phyloP scores from a whole-genome alignment of 1,140 invertebrate species.

The Bombus ignitus region DNA sequence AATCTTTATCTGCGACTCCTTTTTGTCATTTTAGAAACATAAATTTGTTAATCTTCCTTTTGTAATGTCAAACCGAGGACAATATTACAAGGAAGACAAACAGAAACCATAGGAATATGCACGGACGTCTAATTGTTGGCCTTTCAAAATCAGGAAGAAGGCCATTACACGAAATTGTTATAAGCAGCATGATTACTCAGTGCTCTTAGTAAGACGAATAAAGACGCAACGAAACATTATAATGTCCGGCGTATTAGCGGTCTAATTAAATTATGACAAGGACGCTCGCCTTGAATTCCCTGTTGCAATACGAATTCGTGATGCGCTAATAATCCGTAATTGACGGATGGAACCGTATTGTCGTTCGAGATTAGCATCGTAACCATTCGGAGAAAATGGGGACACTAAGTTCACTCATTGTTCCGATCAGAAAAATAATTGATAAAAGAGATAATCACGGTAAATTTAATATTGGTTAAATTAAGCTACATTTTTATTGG shows the following conservation, averaged over 20 bases:
- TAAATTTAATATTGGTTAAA: background rate
- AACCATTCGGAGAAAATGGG: slow-evolving; percentile 3
- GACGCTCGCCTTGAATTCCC: slow-evolving; percentile 40
- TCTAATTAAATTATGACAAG: slow-evolving; percentile 68
- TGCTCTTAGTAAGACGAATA: slow-evolving; percentile 52
- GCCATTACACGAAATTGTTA: slow-evolving; percentile 63
- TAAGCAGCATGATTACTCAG: slow-evolving; percentile 53
- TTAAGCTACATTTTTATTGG: background rate
- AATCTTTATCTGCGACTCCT: no score
- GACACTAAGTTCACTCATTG: background rate
- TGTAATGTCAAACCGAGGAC: background rate
- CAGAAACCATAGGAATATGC: background rate
- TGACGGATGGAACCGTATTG: slow-evolving; percentile 30
- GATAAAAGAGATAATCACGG: background rate
- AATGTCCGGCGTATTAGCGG: slow-evolving; percentile 52
- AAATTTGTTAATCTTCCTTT: background rate
- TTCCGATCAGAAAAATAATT: background rate
- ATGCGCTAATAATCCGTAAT: slow-evolving; percentile 40
- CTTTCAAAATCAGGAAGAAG: slow-evolving; percentile 62
- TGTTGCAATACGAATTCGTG: slow-evolving; percentile 40
- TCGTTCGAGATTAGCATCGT: slow-evolving; percentile 14
- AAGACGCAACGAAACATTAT: slow-evolving; percentile 58
- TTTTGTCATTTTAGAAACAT: background rate
- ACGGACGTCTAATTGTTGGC: slow-evolving; percentile 52
- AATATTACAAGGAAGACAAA: slow-evolving; percentile 18